Evolutionary conservation across 2,113 vertebrate species (phyloP), one percentile per base, ranked within the genome.

Genomic region (Eleginops maclovinus): DNA sequence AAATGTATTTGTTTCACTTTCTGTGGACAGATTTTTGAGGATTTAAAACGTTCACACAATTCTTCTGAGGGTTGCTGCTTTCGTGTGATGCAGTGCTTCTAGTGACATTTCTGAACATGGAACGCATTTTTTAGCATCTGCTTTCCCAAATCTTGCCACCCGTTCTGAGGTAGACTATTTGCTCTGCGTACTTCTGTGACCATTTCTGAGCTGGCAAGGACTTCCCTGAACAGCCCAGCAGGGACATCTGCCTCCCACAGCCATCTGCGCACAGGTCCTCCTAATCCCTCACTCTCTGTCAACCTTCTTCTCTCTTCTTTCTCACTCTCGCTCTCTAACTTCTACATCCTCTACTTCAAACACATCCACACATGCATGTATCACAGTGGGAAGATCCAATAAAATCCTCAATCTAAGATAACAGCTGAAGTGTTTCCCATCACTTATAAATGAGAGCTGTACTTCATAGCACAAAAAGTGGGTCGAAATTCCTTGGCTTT

Each of bases 191-290:
- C 83, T 85, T 90, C 81, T 88, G 88, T 87, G 85, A 78, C 79
- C 79, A 74, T 88, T 85, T 91, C 82, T 68, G 85, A 84, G 86
- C 86, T 91, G 89, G 88, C 89, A 90, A 79, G 85, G 84, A 88
- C 87, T 84, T 85, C 78, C 78, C 87, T 71, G 81, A 91, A 88
- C 84, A 91, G 85, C 90, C 85, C 91, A 92, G 89, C 55, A 2
- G 85, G 89, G 92, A 94, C 90, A 83, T 93, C 83, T 90, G 91
- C 84, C 77, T 93, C 89, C 85, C 84, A 84, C 64, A 82, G 69
- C 93, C 91, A 94, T 94, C 91, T 94, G 91, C 83, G 82, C 83
- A 69, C 79, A 89, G 85, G 87, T 91, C 79, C 77, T 85, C 75
- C 84, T 87, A 87, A 91, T 91, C 89, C 90, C 72, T 22, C 66